Conservation (phyloP, 2,113 vertebrate genomes). For the Bubo blakistoni region DNA sequence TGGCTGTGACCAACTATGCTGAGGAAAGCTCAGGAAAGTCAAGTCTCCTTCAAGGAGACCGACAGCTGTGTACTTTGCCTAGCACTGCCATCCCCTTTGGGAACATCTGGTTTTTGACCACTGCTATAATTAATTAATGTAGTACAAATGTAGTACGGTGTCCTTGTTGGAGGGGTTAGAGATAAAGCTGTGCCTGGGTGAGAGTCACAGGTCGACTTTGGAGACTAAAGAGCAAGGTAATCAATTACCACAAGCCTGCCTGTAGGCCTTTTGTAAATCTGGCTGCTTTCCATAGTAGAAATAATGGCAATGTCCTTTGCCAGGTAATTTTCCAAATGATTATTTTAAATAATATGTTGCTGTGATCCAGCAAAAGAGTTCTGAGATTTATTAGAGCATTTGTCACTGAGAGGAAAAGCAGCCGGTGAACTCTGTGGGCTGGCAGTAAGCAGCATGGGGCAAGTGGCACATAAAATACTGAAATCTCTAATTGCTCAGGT, state of each 20-base stretch:
- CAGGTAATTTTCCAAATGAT: constrained; percentile 44
- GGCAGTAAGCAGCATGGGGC: background rate
- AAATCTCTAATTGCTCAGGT: background rate
- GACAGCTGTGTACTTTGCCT: background rate
- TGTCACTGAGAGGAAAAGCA: background rate
- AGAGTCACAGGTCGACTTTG: background rate
- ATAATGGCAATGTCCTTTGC: constrained; percentile 35
- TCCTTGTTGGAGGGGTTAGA: background rate
- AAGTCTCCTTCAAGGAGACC: background rate
- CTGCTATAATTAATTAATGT: background rate
- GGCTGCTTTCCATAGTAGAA: constrained; percentile 6
- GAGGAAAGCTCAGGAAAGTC: background rate
- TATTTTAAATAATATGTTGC: constrained; percentile 34
- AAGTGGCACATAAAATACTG: background rate
- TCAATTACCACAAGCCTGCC: constrained; percentile 7
- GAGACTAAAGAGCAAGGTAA: background rate
- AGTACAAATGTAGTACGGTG: background rate
- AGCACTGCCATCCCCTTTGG: background rate
- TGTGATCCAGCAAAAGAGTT: background rate
- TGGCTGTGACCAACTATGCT: background rate
- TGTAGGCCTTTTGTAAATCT: background rate
- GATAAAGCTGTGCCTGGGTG: background rate
- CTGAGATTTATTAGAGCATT: background rate
- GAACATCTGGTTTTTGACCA: background rate
- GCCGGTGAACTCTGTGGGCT: background rate